These are phyloP conservation scores for Lithobates pipiens DNA, from an alignment of 2,797 vertebrate genomes.

Conservation along the genomic window DNA sequence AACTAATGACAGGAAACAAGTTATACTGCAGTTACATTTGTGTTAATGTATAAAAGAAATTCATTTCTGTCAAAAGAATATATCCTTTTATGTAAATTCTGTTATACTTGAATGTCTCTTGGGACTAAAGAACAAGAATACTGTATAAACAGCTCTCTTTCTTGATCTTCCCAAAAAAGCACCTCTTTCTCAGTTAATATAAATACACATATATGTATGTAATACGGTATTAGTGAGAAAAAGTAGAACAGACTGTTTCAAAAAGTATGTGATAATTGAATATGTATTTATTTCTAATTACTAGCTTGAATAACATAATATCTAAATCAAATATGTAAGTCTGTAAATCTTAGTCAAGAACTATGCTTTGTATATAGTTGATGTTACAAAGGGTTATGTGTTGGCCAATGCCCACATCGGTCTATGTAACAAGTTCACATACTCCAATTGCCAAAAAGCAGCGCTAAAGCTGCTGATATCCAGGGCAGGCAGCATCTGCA, in stretches of 20 bases:
- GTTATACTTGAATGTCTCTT: background rate
- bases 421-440: background rate
- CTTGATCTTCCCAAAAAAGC: background rate
- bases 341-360: no score
- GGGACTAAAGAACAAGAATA: background rate
- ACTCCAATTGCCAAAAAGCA: no score
- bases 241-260: no score
- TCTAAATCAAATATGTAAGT: no score
- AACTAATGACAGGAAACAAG: background rate
- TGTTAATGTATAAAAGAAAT: background rate
- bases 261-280: no score
- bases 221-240: no score
- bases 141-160: background rate
- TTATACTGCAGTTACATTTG: conserved; percentile 2
- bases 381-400: no score
- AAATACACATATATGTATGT: no score
- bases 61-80: background rate
- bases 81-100: background rate
- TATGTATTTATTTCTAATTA: no score
- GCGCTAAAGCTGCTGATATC: background rate
- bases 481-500: background rate
- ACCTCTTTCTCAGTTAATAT: background rate
- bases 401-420: background rate
- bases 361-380: no score
- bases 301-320: no score